Evolutionary conservation across 2,113 vertebrate species (phyloP).

Genomic region (Sinocyclocheilus rhinocerous): DNA sequence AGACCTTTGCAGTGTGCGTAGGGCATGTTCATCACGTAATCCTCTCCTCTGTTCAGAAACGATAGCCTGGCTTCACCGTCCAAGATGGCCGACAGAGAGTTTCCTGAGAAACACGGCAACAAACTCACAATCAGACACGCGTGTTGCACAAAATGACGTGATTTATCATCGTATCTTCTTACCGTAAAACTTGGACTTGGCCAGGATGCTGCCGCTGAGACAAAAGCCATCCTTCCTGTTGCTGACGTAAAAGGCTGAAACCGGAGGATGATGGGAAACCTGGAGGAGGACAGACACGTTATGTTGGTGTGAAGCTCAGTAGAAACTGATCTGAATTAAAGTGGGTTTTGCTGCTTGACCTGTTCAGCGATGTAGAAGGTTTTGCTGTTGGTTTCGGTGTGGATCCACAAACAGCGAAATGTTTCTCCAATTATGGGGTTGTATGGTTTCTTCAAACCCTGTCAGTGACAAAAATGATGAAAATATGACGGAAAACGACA

Average conservation of each 20-base stretch:
- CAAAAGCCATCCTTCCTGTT: slow-evolving; percentile 99
- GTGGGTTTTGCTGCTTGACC: slow-evolving; percentile 70
- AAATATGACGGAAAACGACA: too few species aligned
- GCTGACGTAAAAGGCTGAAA: slow-evolving; percentile 97
- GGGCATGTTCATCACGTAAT: slow-evolving; percentile 98
- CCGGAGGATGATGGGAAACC: slow-evolving; percentile 98
- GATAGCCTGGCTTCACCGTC: slow-evolving; percentile 94
- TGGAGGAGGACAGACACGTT: slow-evolving; percentile 55
- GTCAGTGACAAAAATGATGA: slow-evolving; percentile 40
- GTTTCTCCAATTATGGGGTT: slow-evolving; percentile 98
- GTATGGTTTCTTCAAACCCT: slow-evolving; percentile 99
- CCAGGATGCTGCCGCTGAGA: slow-evolving; percentile 96
- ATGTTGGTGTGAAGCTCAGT: not conserved
- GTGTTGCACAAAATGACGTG: not conserved
- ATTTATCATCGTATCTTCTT: slow-evolving; percentile 32
- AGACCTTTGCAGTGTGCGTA: slow-evolving; percentile 99
- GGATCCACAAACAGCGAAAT: slow-evolving; percentile 96
- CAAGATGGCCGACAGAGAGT: slow-evolving; percentile 94
- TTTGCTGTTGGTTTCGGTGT: slow-evolving; percentile 93
- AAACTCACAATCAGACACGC: not conserved
- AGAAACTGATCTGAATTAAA: not conserved
- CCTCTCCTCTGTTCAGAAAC: slow-evolving; percentile 95
- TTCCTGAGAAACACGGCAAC: slow-evolving; percentile 80
- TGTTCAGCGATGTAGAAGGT: slow-evolving; percentile 98
- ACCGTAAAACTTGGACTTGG: slow-evolving; percentile 99